Evolutionary conservation across 2,888 invertebrate genomes (phyloP).

Genomic region (Macrosiphum euphorbiae): DNA sequence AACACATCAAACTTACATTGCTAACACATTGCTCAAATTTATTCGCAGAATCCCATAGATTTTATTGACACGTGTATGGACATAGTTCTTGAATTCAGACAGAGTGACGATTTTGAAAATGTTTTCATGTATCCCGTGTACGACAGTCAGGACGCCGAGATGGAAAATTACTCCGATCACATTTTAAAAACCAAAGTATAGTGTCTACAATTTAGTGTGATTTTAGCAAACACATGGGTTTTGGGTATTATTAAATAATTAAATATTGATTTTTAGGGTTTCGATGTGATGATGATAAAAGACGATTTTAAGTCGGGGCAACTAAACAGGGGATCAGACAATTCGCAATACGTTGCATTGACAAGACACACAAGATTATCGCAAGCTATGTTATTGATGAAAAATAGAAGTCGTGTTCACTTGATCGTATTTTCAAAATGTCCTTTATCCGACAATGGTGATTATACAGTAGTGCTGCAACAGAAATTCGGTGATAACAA

Average conservation of each 20-base stretch:
- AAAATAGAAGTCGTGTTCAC: neutral
- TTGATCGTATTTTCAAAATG: neutral
- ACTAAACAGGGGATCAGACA: neutral
- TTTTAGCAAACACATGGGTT: neutral
- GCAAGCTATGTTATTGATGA: neutral
- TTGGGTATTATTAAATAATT: neutral
- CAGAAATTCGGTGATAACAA: slow-evolving; percentile 5
- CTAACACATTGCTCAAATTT: neutral
- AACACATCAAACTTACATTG: neutral
- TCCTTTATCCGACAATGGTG: neutral
- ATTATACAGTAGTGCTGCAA: slow-evolving; percentile 29
- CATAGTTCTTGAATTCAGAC: neutral
- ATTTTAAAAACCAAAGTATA: slow-evolving; percentile 30
- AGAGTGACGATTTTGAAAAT: neutral
- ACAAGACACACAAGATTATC: neutral
- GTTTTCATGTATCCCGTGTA: neutral
- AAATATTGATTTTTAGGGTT: slow-evolving; percentile 35
- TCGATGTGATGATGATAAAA: neutral
- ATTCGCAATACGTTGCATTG: neutral
- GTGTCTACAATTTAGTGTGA: neutral
- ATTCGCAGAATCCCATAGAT: neutral
- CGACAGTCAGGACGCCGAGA: neutral
- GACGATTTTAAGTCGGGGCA: neutral
- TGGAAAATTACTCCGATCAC: neutral
- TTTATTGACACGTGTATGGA: slow-evolving; percentile 29